Percentiles rank a stretch among this genome's conserved stretches.
Evolutionary conservation across 1,140 invertebrate genomes (phyloP).

Genomic region (Trichonephila inaurata): DNA sequence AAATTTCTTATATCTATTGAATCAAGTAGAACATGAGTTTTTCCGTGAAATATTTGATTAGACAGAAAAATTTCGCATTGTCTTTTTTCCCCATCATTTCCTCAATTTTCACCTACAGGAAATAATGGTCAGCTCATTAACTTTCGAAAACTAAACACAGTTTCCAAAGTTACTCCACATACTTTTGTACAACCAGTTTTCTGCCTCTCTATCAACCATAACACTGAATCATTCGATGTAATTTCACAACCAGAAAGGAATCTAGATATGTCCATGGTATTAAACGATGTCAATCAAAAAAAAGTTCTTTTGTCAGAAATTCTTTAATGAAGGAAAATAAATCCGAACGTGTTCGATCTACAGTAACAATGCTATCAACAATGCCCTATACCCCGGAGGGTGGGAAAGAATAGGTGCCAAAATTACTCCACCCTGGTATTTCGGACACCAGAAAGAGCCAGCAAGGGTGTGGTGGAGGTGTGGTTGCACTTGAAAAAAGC

Average conservation of each 20-base stretch:
- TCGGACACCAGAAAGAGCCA: neutral
- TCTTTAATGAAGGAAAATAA: slow-evolving; percentile 11
- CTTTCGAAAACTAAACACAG: too few relatives aligned
- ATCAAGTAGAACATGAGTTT: too few relatives aligned
- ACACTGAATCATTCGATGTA: neutral
- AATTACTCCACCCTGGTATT: slow-evolving; percentile 41
- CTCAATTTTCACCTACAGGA: too few relatives aligned
- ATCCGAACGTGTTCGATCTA: neutral
- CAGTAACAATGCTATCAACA: slow-evolving; percentile 34
- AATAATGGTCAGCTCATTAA: too few relatives aligned
- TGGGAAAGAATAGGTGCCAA: slow-evolving; percentile 31
- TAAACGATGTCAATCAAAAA: slow-evolving; percentile 42
- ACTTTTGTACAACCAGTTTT: too few relatives aligned
- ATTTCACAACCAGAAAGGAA: neutral
- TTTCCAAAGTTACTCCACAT: too few relatives aligned
- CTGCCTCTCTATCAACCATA: too few relatives aligned
- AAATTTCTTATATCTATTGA: too few relatives aligned
- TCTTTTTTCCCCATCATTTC: too few relatives aligned
- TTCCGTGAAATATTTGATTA: too few relatives aligned
- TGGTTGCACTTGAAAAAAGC: slow-evolving; percentile 6
- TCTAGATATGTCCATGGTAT: neutral
- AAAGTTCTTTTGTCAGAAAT: neutral
- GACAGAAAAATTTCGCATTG: too few relatives aligned
- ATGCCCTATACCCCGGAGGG: slow-evolving; percentile 50
- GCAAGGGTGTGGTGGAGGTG: slow-evolving; percentile 50